Base-by-base conservation (phyloP, 2,113 vertebrate species). In the Pterocles gutturalis region DNA sequence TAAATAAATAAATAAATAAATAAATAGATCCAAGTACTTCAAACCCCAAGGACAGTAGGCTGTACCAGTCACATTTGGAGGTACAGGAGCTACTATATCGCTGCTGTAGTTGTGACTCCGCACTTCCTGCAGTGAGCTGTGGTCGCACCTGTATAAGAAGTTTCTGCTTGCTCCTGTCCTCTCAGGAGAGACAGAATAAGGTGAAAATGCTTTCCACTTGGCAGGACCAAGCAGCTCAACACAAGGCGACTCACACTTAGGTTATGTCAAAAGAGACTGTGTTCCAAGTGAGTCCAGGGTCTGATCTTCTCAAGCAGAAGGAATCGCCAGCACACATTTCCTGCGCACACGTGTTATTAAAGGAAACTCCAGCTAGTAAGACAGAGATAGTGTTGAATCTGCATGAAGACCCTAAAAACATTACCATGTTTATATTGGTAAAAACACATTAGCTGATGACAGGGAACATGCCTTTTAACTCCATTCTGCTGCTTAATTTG, bases 331-430 rank as follows among this genome's bases (percentile, higher is more conserved):
- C 43, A 79, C 26, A 51, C 11, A 5, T 20, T 89, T 88, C 53
- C 58, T 73, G 5, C 25, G 48, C 2, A 1, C 0, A 1, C 13
- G 12, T 18, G 33, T 77, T 87, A 75, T 38, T 78, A 84, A 79
- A 84, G 46, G 65, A 60, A 95, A 90, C 49, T 91, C 67, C 62
- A 76, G n/a, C 46, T 83, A 38, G 58, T 53, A 87, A 80, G 20
- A 81, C 48, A 34, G 22, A 90, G 34, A 60, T 67, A 18, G 45
- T 65, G n/a, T 31, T 83, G 64, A 88, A 76, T 76, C 55, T 62
- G 20, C 33, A 28, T 54, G 54, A 70, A 80, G 38, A 94, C 22
- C 31, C 67, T 61, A 77, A 92, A 94, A 95, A 48, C 7, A 4
- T 49, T 36, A 73, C 13, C 41, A 45, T 3, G 10, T 57, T 83